Evolutionary conservation across 2,113 vertebrate genomes (phyloP).

Genomic region (Fulmarus glacialis): DNA sequence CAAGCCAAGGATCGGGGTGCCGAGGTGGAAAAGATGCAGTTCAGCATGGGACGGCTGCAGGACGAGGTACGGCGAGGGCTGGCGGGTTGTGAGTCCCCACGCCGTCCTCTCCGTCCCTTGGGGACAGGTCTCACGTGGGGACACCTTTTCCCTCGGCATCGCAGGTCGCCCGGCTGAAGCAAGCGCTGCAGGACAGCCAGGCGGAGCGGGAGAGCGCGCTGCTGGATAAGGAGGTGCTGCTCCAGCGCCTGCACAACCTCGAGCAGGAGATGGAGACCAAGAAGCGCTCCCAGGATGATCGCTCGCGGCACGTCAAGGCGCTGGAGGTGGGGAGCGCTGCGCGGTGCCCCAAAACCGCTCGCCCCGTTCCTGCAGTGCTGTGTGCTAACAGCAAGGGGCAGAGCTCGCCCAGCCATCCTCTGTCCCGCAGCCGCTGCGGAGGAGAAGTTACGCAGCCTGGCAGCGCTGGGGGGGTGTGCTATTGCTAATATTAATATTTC

Average conservation of each 20-base stretch:
- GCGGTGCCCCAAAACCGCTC: accelerated
- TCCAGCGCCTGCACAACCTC: constrained; percentile 85
- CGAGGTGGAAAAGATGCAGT: constrained; percentile 82
- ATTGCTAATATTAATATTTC: background rate
- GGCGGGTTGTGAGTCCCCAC: accelerated
- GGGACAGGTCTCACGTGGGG: accelerated
- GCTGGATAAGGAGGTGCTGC: constrained; percentile 89
- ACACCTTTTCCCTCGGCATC: accelerated
- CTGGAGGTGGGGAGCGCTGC: constrained; percentile 79
- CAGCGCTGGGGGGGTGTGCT: accelerated
- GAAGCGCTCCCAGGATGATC: constrained; percentile 83
- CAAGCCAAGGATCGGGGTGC: constrained; percentile 81
- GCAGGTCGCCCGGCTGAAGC: constrained; percentile 84
- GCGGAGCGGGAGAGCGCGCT: constrained; percentile 83
- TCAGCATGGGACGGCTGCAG: constrained; percentile 78
- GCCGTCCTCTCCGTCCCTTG: accelerated
- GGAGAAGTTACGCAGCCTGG: background rate
- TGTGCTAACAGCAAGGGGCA: background rate
- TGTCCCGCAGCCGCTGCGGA: accelerated
- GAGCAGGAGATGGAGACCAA: constrained; percentile 85
- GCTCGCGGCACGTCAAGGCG: constrained; percentile 80
- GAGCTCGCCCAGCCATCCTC: background rate
- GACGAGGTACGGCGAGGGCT: constrained; percentile 82
- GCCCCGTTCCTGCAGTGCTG: background rate
- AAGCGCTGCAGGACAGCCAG: constrained; percentile 80